These are phyloP conservation scores for Helicoverpa armigera DNA, from an alignment of 1,140 invertebrate genomes.

Conservation along the genomic window DNA sequence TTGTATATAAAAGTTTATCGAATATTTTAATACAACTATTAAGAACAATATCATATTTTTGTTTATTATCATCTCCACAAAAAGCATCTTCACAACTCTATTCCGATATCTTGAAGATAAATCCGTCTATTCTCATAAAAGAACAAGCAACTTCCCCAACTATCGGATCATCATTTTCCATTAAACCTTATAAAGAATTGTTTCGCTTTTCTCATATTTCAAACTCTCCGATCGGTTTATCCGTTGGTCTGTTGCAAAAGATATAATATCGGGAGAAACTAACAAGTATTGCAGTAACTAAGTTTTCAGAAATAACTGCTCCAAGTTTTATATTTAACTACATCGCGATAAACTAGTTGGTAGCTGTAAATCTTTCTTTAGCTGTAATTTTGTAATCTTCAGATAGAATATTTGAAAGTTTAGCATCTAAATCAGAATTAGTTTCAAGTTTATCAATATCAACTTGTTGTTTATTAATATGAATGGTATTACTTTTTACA, in stretches of 20 bases:
- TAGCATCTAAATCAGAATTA: too few relatives aligned
- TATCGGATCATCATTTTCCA: constrained; percentile 43
- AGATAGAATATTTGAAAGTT: neutral
- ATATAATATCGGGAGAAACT: constrained; percentile 27
- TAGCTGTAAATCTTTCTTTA: constrained; percentile 4
- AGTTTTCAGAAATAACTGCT: constrained; percentile 30
- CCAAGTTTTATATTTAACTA: constrained; percentile 15
- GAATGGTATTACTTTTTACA: too few relatives aligned
- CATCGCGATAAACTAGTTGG: constrained; percentile 11
- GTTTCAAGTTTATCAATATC: too few relatives aligned
- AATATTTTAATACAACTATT: too few relatives aligned
- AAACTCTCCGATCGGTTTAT: constrained; percentile 31
- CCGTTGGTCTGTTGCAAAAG: constrained; percentile 9
- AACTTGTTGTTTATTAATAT: too few relatives aligned
- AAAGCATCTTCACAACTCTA: neutral
- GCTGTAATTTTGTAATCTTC: neutral
- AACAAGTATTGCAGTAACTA: constrained; percentile 21
- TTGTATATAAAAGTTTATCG: too few relatives aligned
- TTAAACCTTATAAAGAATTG: constrained; percentile 41
- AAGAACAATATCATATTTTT: too few relatives aligned
- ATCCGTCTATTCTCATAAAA: constrained; percentile 6
- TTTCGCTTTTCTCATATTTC: constrained; percentile 42
- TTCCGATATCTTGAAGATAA: constrained; percentile 21
- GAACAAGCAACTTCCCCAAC: constrained; percentile 18
- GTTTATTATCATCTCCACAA: neutral